Percentiles rank a stretch among this genome's conserved stretches.
Conservation (phyloP, 2,113 vertebrate species). For the Albula goreensis region DNA sequence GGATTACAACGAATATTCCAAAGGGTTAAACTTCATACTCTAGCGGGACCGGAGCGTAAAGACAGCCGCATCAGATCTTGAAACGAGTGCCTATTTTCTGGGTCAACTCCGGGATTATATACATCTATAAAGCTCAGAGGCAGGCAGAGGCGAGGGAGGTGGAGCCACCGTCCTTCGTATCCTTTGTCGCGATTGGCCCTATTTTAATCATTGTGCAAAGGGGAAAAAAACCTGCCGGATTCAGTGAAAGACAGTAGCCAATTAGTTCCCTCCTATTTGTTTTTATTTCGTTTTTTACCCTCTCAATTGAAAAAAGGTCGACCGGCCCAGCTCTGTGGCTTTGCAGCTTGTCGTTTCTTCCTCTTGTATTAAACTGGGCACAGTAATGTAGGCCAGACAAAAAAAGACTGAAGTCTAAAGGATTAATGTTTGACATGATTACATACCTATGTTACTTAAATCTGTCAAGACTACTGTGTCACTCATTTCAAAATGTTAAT, state of each 20-base stretch:
- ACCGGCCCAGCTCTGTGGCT: neutral
- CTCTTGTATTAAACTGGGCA: neutral
- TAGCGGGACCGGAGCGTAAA: slow-evolving; percentile 58
- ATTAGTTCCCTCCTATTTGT: slow-evolving; percentile 58
- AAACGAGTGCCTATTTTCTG: slow-evolving; percentile 75
- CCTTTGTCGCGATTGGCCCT: slow-evolving; percentile 74
- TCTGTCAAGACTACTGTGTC: neutral
- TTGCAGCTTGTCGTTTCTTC: slow-evolving; percentile 1
- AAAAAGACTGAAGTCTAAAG: neutral
- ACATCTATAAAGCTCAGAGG: slow-evolving; percentile 70
- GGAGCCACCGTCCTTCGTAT: slow-evolving; percentile 61
- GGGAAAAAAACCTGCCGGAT: slow-evolving; percentile 53
- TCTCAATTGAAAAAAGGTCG: neutral
- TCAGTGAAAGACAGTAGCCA: slow-evolving; percentile 57
- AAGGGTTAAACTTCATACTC: slow-evolving; percentile 71
- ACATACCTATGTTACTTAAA: neutral
- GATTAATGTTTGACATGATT: neutral
- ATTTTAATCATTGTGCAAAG: slow-evolving; percentile 71
- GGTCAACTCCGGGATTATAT: slow-evolving; percentile 79
- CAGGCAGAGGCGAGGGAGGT: slow-evolving; percentile 59
- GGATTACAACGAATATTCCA: slow-evolving; percentile 65
- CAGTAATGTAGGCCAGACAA: neutral
- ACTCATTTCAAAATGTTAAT: neutral
- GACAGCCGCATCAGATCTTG: slow-evolving; percentile 70
- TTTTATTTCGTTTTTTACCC: slow-evolving; percentile 20